A percentile compares a stretch with the other conserved stretches of the same genome.
These are phyloP conservation scores for Adelges cooleyi DNA, from an alignment of 1,140 invertebrate species.

Conservation along the genomic window DNA sequence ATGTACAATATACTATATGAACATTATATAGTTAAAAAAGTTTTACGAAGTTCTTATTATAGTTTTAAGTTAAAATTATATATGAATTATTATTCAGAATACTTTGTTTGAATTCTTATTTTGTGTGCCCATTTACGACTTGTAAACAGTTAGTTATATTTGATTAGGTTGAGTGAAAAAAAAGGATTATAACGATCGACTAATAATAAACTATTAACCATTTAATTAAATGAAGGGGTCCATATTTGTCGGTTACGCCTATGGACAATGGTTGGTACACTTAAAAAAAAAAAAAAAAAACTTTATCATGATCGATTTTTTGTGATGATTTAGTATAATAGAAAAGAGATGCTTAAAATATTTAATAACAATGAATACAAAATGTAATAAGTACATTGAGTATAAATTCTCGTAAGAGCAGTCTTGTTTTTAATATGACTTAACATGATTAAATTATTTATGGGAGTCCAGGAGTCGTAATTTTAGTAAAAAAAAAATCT, in stretches of 20 bases:
- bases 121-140: constrained; percentile 26
- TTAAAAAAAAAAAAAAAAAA: background rate
- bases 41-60: background rate
- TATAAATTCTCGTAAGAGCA: too few relatives aligned
- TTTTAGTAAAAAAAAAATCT: too few relatives aligned
- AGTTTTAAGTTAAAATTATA: constrained; percentile 15
- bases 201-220: background rate
- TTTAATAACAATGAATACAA: too few relatives aligned
- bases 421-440: too few relatives aligned
- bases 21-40: too few relatives aligned
- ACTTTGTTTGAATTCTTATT: constrained; percentile 20
- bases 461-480: too few relatives aligned
- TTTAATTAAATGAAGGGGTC: background rate
- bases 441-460: too few relatives aligned
- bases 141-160: background rate
- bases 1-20: too few relatives aligned
- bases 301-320: too few relatives aligned
- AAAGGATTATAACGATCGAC: background rate
- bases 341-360: too few relatives aligned
- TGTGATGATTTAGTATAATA: too few relatives aligned
- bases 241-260: constrained; percentile 16
- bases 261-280: constrained; percentile 1
- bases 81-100: constrained; percentile 5
- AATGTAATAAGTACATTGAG: too few relatives aligned
- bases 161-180: background rate